Evolutionary conservation across 2,113 vertebrate species (phyloP), one percentile per base, ranked within the genome.

Genomic region (Takifugu flavidus): DNA sequence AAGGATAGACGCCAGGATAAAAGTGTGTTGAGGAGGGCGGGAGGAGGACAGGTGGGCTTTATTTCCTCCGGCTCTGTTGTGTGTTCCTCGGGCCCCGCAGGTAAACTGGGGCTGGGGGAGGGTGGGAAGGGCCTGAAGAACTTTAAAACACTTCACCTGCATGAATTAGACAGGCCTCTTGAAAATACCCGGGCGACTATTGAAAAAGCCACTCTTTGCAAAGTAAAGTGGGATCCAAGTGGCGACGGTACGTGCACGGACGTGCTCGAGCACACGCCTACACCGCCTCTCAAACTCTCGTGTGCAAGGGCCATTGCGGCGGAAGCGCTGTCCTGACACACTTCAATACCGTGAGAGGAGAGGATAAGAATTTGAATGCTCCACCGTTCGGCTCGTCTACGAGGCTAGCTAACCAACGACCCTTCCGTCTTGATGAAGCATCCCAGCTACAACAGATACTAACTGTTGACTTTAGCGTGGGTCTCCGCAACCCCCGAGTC

Each of bases 401-500:
- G 29, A 31, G 29, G 29, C 29, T 31, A 31, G 29, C 29, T 31
- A 31, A 4, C 29, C 29, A 31, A 31, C 29, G 29, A 6, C 29
- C 29, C 29, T 3, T 31, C 29, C 29, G 29, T 2, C 29, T 5
- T 31, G 1, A 4, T 31, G 1, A 31, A 5, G 29, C 29, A 31
- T 31, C 29, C 29, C 29, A 31, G 29, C 29, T 31, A 31, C 4
- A 31, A 5, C 29, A 3, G 8, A 50, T 64, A 68, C 79, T 72
- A 83, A 82, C 84, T 89, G 86, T 89, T 90, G 84, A 89, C 87
- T 88, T 87, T 82, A 88, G 82, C 79, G 50, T 63, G 47, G 72
- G 89, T 80, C 78, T 69, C 59, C 47, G 59, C 80, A 70, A 86
- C 79, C 82, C 71, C 67, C 27, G 51, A 74, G 83, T 84, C 70